Evolutionary conservation across 2,888 invertebrate species (phyloP), one percentile per base, ranked within the genome.

Genomic region (Agrochola lychnidis): DNA sequence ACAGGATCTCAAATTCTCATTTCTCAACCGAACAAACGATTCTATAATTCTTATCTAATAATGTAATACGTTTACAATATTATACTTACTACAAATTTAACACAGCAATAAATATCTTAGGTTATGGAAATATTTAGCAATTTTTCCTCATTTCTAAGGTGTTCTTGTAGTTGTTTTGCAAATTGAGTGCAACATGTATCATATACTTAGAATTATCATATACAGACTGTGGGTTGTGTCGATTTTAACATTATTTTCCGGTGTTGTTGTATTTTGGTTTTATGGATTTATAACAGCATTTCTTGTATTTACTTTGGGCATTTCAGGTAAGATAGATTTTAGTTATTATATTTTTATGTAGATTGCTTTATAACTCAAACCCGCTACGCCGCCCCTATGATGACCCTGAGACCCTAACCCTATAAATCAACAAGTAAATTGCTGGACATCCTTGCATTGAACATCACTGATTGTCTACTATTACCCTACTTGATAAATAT

Each of bases 181-280:
- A 61, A 82, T 53, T 70, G 45, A 82, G n/a, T 68, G 68, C 68
- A 90, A 87, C 87, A 96, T 96, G 96, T 94, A 93, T 92, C 93
- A 95, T 82, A 92, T 96, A 88, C 77, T 97, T 76, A 93, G 97
- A 79, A 92, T 96, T 82, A 97, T 97, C 89, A 94, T 97, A 84
- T 97, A 98, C 91, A 97, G 97, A 94, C 97, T 98, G 90, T 99
- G 98, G 98, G 97, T 98, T 73, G 97, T 98, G 80, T 98, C 98
- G 67, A 97, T 98, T 57, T 97, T 98, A 77, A 98, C 98, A 76
- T 95, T 98, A 85, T 97, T 98, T 75, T 96, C 98, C 72, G 98
- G 98, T 92, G 97, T 98, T 89, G 92, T 99, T 84, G 96, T 98
- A 66, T 99, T 98, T 95, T 99, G 98, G 97, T 97, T 98, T 87